phyloP scores from a whole-genome alignment of 1,140 invertebrate genomes.

The Trichogramma pretiosum region DNA sequence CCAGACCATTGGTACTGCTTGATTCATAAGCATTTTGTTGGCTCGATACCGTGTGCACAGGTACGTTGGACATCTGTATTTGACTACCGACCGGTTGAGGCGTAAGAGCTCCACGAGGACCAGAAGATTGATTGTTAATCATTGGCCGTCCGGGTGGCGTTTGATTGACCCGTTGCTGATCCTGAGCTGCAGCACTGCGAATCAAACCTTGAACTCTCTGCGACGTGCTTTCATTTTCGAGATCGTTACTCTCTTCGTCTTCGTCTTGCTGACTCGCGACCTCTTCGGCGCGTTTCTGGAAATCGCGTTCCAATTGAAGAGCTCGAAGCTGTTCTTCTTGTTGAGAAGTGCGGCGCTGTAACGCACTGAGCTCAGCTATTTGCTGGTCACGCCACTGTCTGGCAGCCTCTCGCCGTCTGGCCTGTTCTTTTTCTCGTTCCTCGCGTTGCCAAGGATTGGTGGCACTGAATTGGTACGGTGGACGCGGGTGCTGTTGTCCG shows the following conservation, averaged over 20 bases:
- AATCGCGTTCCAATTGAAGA: constrained; percentile 76
- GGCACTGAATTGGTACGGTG: constrained; percentile 46
- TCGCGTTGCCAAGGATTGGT: constrained; percentile 83
- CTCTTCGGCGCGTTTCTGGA: constrained; percentile 77
- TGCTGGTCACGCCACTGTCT: constrained; percentile 73
- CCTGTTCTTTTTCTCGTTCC: constrained; percentile 73
- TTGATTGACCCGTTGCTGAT: constrained; percentile 32
- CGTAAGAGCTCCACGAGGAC: constrained; percentile 24
- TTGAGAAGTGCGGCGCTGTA: constrained; percentile 60
- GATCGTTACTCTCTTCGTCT: constrained; percentile 52
- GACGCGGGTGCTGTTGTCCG: constrained; percentile 34
- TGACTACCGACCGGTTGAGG: constrained; percentile 32
- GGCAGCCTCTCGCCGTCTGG: constrained; percentile 59
- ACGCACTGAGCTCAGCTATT: constrained; percentile 63
- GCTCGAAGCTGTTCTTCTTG: constrained; percentile 82
- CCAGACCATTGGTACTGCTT: constrained; percentile 24
- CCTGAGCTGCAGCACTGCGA: constrained; percentile 35
- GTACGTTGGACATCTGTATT: constrained; percentile 29
- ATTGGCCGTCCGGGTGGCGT: constrained; percentile 25
- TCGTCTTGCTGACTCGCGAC: constrained; percentile 68
- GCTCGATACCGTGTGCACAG: constrained; percentile 26
- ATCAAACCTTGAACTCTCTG: constrained; percentile 44
- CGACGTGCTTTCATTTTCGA: constrained; percentile 33
- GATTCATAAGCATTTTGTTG: constrained; percentile 26
- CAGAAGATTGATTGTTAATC: too few species aligned